Evolutionary conservation across 2,113 vertebrate genomes (phyloP), one percentile per base, ranked within the genome.

Genomic region (Rhadina sibilatrix): DNA sequence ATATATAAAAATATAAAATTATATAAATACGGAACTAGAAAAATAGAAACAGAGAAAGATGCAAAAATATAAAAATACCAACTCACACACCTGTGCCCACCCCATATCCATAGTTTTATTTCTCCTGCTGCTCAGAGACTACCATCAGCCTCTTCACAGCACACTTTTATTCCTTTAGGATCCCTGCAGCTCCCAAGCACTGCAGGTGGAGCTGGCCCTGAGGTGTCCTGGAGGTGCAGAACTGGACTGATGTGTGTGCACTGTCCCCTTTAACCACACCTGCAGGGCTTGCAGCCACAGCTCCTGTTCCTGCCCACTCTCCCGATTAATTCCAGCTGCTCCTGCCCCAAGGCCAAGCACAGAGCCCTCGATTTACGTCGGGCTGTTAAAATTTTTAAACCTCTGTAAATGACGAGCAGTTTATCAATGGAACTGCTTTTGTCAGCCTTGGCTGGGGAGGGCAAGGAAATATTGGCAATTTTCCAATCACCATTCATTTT

Each of bases 371-470:
- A 74, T 97, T 97, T 96, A 95, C 5, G 30, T 92, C 5, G 6
- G 64, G 81, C 94, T 97, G 79, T 93, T 98, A 93, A 97, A 95
- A 94, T 9, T 96, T 97, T 98, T 94, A 98, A 97, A 88, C 79
- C 86, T 96, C 88, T 96, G 96, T 80, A 96, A 95, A 95, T 93
- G 94, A 96, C 28, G 80, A 96, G 79, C 92, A 85, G 77, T 98
- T 97, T 97, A 75, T 97, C 97, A 98, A 20, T 20, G 47, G 74
- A 95, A 89, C 87, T 86, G 94, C 80, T 74, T 90, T 91, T 97
- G 97, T 94, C 97, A 97, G 94, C 90, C 88, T 90, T 70, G 72
- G 84, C 17, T 33, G 74, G 37, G 85, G 97, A 96, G 64, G 85
- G 84, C 87, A 81, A 88, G 87, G 95, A 92, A 98, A 97, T 95